Evolutionary conservation across 2,113 vertebrate species (phyloP).

Genomic region (Rattus rattus): DNA sequence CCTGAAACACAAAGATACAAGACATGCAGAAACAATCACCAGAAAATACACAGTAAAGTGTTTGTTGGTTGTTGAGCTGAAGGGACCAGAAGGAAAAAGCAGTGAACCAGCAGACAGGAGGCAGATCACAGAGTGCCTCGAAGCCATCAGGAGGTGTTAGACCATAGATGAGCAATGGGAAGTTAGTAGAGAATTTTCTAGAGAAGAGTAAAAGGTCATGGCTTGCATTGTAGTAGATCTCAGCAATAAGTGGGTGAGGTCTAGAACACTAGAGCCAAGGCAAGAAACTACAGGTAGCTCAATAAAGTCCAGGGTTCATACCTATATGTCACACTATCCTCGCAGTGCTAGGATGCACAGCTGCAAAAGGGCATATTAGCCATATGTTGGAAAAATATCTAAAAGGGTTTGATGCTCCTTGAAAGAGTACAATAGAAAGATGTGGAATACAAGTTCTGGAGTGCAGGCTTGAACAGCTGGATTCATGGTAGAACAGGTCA

Average conservation of each 20-base stretch:
- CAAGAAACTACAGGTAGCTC: neutral
- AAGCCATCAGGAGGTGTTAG: neutral
- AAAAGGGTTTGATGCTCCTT: neutral
- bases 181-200: neutral
- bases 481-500: too few species aligned
- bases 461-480: neutral
- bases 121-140: neutral
- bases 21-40: neutral
- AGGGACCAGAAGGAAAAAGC: neutral
- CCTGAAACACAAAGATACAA: neutral
- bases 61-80: too few species aligned
- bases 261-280: rapidly evolving
- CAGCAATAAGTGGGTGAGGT: neutral
- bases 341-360: neutral
- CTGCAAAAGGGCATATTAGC: neutral
- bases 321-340: neutral
- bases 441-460: neutral
- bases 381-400: neutral
- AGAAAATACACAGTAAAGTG: neutral
- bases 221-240: neutral
- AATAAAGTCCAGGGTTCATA: neutral
- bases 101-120: neutral
- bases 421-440: neutral
- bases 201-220: neutral
- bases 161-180: neutral